These are phyloP conservation scores for Eumerus sabulonum DNA, from an alignment of 2,888 invertebrate genomes.

Conservation along the genomic window DNA sequence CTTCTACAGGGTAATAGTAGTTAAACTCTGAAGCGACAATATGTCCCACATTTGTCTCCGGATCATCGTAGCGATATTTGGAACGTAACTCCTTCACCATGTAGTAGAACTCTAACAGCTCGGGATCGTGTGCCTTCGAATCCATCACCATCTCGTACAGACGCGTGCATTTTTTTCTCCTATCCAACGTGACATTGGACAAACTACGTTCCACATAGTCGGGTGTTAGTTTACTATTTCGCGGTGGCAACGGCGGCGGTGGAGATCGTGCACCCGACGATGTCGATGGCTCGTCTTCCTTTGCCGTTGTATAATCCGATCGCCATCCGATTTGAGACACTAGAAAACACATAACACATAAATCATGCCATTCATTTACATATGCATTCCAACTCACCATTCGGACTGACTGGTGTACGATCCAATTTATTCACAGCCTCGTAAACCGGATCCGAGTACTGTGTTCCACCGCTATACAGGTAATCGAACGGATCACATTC, in stretches of 20 bases:
- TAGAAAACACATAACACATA: constrained; percentile 33
- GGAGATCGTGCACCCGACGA: constrained; percentile 70
- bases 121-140: constrained; percentile 85
- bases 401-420: constrained; percentile 80
- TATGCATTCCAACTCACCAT: constrained; percentile 70
- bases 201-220: constrained; percentile 67
- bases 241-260: constrained; percentile 83
- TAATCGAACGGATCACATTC: constrained; percentile 90
- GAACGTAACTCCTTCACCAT: constrained; percentile 89
- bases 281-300: constrained; percentile 46
- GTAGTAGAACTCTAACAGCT: constrained; percentile 89
- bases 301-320: constrained; percentile 70
- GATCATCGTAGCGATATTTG: constrained; percentile 88
- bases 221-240: constrained; percentile 71
- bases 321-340: constrained; percentile 77
- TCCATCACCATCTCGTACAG: constrained; percentile 87
- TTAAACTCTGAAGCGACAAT: constrained; percentile 93
- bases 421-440: constrained; percentile 84
- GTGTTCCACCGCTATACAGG: constrained; percentile 84
- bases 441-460: constrained; percentile 85
- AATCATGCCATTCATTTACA: neutral
- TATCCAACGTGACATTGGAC: constrained; percentile 72
- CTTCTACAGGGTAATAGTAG: constrained; percentile 87
- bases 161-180: constrained; percentile 76
- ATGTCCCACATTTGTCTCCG: constrained; percentile 90